phyloP scores from a whole-genome alignment of 2,113 vertebrate species.

The Ivindomyrus marchei region DNA sequence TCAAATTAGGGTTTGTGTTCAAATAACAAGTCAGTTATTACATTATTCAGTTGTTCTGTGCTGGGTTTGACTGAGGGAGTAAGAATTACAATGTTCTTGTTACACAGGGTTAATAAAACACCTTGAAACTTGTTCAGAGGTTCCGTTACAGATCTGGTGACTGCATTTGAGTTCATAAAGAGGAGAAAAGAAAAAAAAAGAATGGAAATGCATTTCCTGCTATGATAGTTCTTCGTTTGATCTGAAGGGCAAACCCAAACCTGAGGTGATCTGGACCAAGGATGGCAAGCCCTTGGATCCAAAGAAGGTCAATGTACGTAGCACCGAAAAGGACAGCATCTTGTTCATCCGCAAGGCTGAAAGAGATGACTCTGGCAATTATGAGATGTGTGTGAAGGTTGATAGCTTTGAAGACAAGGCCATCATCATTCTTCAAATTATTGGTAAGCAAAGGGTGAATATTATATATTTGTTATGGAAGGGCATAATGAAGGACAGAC shows the following conservation, averaged over 20 bases:
- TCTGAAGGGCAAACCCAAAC: conserved; percentile 79
- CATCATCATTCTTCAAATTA: conserved; percentile 70
- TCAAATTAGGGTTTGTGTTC: not conserved
- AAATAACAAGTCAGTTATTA: not conserved
- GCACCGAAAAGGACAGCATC: conserved; percentile 73
- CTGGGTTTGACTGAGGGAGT: not conserved
- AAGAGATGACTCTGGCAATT: conserved; percentile 77
- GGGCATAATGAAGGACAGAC: not conserved
- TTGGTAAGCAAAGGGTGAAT: conserved; percentile 61
- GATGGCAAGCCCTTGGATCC: conserved; percentile 66
- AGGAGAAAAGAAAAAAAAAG: not conserved
- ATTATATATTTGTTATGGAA: not conserved
- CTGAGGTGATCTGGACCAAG: conserved; percentile 77
- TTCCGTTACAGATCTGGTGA: not conserved
- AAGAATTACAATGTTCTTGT: not conserved
- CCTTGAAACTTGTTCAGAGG: not conserved
- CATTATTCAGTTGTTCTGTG: not conserved
- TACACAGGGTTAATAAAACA: not conserved
- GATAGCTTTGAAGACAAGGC: conserved; percentile 77
- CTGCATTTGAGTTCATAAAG: not conserved
- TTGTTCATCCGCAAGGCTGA: conserved; percentile 80
- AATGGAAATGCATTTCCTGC: not conserved
- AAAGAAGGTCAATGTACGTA: conserved; percentile 68
- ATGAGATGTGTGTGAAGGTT: conserved; percentile 72
- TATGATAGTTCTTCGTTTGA: not conserved